Percentiles rank a stretch among this genome's conserved stretches.
Evolutionary conservation across 2,797 vertebrate genomes (phyloP).

Genomic region (Pangasius sanitwongsei): DNA sequence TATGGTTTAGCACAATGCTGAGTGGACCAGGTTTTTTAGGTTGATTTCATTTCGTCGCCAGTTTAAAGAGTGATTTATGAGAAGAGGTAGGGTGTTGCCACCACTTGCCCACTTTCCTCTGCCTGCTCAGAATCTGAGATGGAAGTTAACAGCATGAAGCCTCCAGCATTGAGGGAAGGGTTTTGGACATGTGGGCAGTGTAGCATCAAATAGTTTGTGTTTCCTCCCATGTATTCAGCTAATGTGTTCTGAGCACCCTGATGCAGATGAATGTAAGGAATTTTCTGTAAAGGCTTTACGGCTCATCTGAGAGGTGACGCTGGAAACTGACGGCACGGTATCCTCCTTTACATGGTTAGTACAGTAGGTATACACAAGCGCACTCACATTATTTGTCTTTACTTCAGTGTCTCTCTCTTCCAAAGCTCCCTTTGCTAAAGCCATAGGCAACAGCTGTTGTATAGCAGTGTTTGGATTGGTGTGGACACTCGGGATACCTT

Average conservation of each 20-base stretch:
- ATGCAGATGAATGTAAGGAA: slow-evolving; percentile 83
- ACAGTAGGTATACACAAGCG: neutral
- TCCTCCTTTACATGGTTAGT: slow-evolving; percentile 51
- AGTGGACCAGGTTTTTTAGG: slow-evolving; percentile 67
- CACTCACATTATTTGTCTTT: neutral
- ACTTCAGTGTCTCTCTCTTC: slow-evolving; percentile 1
- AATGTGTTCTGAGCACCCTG: slow-evolving; percentile 76
- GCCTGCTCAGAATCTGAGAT: slow-evolving; percentile 79
- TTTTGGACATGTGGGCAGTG: slow-evolving; percentile 78
- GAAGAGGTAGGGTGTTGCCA: slow-evolving; percentile 70
- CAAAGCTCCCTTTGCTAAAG: slow-evolving; percentile 49
- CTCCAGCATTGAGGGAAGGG: slow-evolving; percentile 70
- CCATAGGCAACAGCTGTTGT: slow-evolving; percentile 64
- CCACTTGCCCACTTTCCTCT: slow-evolving; percentile 59
- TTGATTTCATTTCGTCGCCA: slow-evolving; percentile 70
- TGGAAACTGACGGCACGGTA: slow-evolving; percentile 67
- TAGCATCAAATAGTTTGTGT: slow-evolving; percentile 84
- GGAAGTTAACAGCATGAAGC: slow-evolving; percentile 78
- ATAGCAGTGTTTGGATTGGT: slow-evolving; percentile 65
- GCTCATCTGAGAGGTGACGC: slow-evolving; percentile 76
- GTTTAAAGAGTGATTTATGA: slow-evolving; percentile 77
- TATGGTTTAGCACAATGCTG: slow-evolving; percentile 59
- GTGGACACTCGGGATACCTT: slow-evolving; percentile 67
- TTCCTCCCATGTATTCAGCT: slow-evolving; percentile 81
- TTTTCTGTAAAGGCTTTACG: slow-evolving; percentile 80